A percentile compares a stretch with the other conserved stretches of the same genome.
Evolutionary conservation across 2,113 vertebrate species (phyloP).

Genomic region (Gobius niger): DNA sequence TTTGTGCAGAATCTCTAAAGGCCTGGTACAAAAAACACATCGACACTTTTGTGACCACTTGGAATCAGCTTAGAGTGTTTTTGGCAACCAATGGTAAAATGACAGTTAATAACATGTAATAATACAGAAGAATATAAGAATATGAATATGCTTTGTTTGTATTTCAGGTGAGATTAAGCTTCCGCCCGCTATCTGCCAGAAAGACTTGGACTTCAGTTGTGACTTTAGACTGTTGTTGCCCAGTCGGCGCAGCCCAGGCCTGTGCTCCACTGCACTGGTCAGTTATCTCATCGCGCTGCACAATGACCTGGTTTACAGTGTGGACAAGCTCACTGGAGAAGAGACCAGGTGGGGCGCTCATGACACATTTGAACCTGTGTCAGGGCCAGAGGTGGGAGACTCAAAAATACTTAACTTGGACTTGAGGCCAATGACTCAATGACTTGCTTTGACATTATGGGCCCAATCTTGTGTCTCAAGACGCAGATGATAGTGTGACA

Average conservation of each 20-base stretch:
- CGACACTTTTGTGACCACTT: slow-evolving; percentile 80
- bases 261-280: slow-evolving; percentile 88
- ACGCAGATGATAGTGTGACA: too few species aligned
- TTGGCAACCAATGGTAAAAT: slow-evolving; percentile 84
- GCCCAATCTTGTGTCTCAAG: too few species aligned
- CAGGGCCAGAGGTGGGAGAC: too few species aligned
- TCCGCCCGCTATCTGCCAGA: slow-evolving; percentile 75
- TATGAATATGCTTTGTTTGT: not conserved
- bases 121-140: not conserved
- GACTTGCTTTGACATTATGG: too few species aligned
- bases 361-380: slow-evolving; percentile 26
- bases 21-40: slow-evolving; percentile 71
- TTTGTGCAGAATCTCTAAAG: slow-evolving; percentile 66
- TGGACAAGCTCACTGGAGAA: slow-evolving; percentile 78
- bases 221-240: slow-evolving; percentile 85
- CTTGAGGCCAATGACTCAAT: too few species aligned
- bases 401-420: too few species aligned
- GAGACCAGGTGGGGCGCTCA: slow-evolving; percentile 77
- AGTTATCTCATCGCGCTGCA: slow-evolving; percentile 91
- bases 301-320: slow-evolving; percentile 80
- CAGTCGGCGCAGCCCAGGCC: slow-evolving; percentile 82
- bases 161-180: slow-evolving; percentile 89
- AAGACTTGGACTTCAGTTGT: slow-evolving; percentile 74
- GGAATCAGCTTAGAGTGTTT: slow-evolving; percentile 87
- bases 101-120: not conserved